These are phyloP conservation scores for Argyrosomus japonicus DNA, from an alignment of 2,113 vertebrate species.

Conservation along the genomic window DNA sequence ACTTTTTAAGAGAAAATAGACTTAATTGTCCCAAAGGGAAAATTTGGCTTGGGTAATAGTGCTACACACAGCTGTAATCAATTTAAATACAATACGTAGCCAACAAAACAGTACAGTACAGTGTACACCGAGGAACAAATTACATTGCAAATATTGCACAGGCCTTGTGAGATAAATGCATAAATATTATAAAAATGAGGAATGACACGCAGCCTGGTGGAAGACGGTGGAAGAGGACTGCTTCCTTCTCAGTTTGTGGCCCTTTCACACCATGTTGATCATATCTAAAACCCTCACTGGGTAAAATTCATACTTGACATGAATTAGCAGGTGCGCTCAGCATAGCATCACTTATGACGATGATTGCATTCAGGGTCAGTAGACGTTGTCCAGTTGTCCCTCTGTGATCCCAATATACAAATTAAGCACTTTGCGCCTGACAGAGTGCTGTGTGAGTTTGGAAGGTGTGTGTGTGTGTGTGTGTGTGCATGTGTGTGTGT, in stretches of 20 bases:
- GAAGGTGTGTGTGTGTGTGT: conserved; percentile 25
- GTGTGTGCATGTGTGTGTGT: conserved; percentile 15
- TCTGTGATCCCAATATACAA: conserved; percentile 28
- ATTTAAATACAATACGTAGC: too few relatives aligned
- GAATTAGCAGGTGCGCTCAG: neutral
- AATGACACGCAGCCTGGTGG: neutral
- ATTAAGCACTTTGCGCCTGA: conserved; percentile 17
- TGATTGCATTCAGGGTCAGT: neutral
- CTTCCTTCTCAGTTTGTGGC: too few relatives aligned
- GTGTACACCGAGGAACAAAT: too few relatives aligned
- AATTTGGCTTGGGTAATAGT: too few relatives aligned
- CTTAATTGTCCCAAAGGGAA: too few relatives aligned
- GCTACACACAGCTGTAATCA: too few relatives aligned
- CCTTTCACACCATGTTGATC: neutral
- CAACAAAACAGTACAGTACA: too few relatives aligned
- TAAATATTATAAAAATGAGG: too few relatives aligned
- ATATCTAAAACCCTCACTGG: neutral
- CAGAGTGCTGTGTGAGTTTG: conserved; percentile 10
- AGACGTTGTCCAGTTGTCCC: neutral
- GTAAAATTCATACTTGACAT: neutral
- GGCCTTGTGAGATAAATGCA: too few relatives aligned
- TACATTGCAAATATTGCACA: too few relatives aligned
- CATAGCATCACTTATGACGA: neutral
- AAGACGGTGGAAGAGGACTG: too few relatives aligned
- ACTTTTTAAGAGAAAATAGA: too few relatives aligned